Base-by-base conservation (phyloP, 2,888 invertebrate genomes). In the Microdon myrmicae region DNA sequence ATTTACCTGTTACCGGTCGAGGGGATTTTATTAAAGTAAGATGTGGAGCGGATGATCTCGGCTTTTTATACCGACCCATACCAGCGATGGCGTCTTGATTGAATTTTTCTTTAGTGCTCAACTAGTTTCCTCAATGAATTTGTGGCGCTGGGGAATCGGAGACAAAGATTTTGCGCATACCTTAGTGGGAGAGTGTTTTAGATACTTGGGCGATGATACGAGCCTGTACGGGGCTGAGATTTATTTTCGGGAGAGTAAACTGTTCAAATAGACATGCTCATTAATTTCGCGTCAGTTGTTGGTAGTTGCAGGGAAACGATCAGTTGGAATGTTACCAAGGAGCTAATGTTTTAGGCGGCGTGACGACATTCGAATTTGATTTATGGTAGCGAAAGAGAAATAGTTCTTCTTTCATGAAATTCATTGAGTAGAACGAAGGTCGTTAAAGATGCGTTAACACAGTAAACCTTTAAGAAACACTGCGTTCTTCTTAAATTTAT, bases 11-110 rank as follows among this genome's bases (percentile, higher is more conserved):
- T 68, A 72, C 68, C 75, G 73, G 71, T 73, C 73, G 70, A 73
- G 71, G 71, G 60, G 72, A 71, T 75, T 74, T 69, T 72, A 77
- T 73, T 78, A 76, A 76, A 78, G 76, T 78, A 77, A 78, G 75
- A 74, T 64, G 64, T 41, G 51, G 26, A 53, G 58, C 41, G 43
- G 47, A 64, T 26, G 14, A 35, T 51, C 47, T 51, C 45, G 3
- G 31, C 32, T 53, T 58, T 64, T 53, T 64, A 64, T 64, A 64
- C 20, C 25, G 28, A 26, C 37, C 14, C 26, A 12, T 10, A 16
- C 14, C n/a, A n/a, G n/a, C n/a, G n/a, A n/a, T n/a, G n/a, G n/a
- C n/a, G n/a, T n/a, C n/a, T n/a, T n/a, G n/a, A n/a, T n/a, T n/a
- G 43, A 51, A 56, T 58, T 47, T 61, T 64, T 47, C 58, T 51